These are phyloP conservation scores for Lycaon pictus DNA, from an alignment of 2,113 vertebrate genomes.

Conservation along the genomic window DNA sequence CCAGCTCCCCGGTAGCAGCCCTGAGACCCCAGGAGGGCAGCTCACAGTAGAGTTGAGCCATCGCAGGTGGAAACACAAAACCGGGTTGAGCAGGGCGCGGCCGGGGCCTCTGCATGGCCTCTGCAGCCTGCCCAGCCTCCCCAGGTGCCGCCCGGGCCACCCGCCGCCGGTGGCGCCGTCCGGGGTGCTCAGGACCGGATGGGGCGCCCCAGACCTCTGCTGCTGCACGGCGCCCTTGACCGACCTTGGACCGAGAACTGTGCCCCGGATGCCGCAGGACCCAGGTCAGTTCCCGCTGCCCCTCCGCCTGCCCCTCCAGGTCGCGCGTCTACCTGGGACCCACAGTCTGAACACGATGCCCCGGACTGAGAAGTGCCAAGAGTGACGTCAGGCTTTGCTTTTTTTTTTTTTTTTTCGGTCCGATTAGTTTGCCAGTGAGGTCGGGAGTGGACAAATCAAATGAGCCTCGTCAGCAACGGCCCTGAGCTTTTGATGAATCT, in stretches of 20 bases:
- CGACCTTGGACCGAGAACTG: accelerated
- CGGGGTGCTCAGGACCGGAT: neutral
- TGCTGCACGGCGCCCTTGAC: accelerated
- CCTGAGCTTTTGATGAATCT: neutral
- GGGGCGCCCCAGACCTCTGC: neutral
- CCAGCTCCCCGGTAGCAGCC: neutral
- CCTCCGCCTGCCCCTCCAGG: accelerated
- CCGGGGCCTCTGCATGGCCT: neutral
- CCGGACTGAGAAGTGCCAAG: neutral
- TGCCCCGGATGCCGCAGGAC: neutral
- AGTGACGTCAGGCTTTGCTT: neutral
- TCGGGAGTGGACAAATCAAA: too few relatives aligned
- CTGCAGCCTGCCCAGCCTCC: neutral
- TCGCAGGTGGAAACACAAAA: neutral
- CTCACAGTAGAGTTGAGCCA: too few relatives aligned
- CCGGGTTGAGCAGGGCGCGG: neutral
- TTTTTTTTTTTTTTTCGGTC: neutral
- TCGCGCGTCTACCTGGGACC: accelerated
- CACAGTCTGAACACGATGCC: accelerated
- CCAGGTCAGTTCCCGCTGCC: conserved; percentile 56
- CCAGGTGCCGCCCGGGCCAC: neutral
- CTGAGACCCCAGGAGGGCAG: neutral
- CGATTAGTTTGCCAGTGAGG: neutral
- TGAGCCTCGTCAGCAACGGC: neutral
- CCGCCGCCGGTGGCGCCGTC: neutral